Conservation (phyloP, 1,140 invertebrate species). For the Aphidius ervi region DNA sequence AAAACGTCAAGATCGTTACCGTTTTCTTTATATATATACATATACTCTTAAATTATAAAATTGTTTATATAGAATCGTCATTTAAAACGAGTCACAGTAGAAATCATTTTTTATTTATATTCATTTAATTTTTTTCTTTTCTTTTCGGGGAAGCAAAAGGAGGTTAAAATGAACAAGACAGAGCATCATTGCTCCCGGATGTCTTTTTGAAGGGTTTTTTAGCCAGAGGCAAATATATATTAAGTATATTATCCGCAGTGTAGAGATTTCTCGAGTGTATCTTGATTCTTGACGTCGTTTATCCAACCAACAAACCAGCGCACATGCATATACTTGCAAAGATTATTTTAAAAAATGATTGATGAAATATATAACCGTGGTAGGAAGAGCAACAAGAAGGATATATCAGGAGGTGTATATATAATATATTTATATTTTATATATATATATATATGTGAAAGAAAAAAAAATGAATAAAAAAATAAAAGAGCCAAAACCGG, state of each 20-base stretch:
- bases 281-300: too few relatives aligned
- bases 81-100: too few relatives aligned
- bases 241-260: too few relatives aligned
- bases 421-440: too few relatives aligned
- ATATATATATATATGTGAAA: background rate
- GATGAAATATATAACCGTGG: slow-evolving; percentile 31
- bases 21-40: slow-evolving; percentile 5
- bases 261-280: too few relatives aligned
- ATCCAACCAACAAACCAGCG: too few relatives aligned
- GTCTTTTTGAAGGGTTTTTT: slow-evolving; percentile 14
- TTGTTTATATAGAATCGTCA: too few relatives aligned
- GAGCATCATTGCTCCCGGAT: slow-evolving; percentile 16
- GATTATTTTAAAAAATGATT: slow-evolving; percentile 38
- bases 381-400: too few relatives aligned
- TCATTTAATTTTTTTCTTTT: too few relatives aligned
- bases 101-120: background rate
- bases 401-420: too few relatives aligned
- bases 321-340: too few relatives aligned
- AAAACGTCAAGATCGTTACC: slow-evolving; percentile 20
- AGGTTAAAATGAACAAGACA: background rate
- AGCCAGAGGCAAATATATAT: background rate
- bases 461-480: slow-evolving; percentile 25
- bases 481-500: slow-evolving; percentile 23
- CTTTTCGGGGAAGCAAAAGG: slow-evolving; percentile 13
- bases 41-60: background rate